phyloP scores from a whole-genome alignment of 1,140 invertebrate species.

The Ditylenchus dipsaci region DNA sequence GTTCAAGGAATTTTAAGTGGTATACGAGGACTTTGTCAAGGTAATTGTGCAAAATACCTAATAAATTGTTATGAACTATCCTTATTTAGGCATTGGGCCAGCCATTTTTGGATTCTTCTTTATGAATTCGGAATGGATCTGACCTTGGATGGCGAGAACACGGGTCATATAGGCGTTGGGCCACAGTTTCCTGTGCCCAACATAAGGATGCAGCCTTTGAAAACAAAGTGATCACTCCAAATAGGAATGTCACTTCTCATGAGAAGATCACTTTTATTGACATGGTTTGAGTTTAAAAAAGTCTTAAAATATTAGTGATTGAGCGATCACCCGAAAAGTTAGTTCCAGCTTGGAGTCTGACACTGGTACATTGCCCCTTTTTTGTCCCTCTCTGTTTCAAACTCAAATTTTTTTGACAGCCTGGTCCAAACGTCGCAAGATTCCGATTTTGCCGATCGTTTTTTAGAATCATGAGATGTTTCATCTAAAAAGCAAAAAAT shows the following conservation, averaged over 20 bases:
- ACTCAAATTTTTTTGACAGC: too few species aligned
- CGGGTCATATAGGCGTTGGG: slow-evolving; percentile 49
- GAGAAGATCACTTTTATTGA: background rate
- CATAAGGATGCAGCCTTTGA: slow-evolving; percentile 42
- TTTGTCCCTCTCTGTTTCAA: too few species aligned
- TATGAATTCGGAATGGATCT: slow-evolving; percentile 97
- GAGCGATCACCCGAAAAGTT: background rate
- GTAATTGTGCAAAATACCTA: slow-evolving; percentile 16
- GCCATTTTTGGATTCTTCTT: slow-evolving; percentile 93
- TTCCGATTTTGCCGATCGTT: too few species aligned
- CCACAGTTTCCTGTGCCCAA: slow-evolving; percentile 53
- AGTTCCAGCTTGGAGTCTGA: too few species aligned
- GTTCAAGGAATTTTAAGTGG: slow-evolving; percentile 95
- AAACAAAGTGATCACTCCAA: slow-evolving; percentile 45
- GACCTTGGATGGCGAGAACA: slow-evolving; percentile 41
- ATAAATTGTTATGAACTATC: slow-evolving; percentile 5
- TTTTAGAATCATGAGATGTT: too few species aligned
- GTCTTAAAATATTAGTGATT: too few species aligned
- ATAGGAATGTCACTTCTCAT: slow-evolving; percentile 25
- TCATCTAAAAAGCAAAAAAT: too few species aligned
- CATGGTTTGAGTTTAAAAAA: slow-evolving; percentile 4
- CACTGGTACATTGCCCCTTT: too few species aligned
- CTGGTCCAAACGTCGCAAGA: too few species aligned
- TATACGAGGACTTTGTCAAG: slow-evolving; percentile 57
- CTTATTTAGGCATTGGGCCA: slow-evolving; percentile 65